Evolutionary conservation across 2,888 invertebrate genomes (phyloP), one percentile per base, ranked within the genome.

Genomic region (Melanostoma mellinum): DNA sequence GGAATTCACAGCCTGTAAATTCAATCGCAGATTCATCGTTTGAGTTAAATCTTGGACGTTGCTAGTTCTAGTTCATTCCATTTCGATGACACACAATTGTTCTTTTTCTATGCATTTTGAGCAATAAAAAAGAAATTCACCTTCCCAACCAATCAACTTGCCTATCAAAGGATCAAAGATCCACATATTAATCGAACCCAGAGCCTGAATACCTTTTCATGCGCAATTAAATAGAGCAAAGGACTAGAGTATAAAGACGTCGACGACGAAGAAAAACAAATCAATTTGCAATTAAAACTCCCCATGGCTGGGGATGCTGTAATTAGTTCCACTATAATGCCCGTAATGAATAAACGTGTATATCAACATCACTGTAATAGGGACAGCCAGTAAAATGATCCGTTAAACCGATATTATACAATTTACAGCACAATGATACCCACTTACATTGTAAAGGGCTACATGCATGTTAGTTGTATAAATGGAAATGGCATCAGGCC

Each of bases 371-470:
- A 53, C 4, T 67, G 46, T 38, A 69, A 55, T 44, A 36, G 60
- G 38, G 10, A 56, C 36, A 50, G 38, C 44, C 10, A 42, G 10
- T 69, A 44, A 80, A 75, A 65, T 82, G 69, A 65, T 79, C 84
- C 79, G 74, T 79, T 84, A 84, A 75, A 53, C 38, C n/a, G 60
- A 71, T 67, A 56, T 75, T 63, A 73, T 68, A 74, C 73, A 82
- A 77, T 69, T 74, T 67, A 48, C 65, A 42, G 44, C 42, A 63
- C 48, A 71, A 65, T 52, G 63, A 71, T 55, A 52, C 40, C 20
- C 32, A n/a, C 42, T 10, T 76, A 71, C 80, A 63, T 35, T 61
- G 68, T 50, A 42, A 79, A 33, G 40, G 50, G 63, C 38, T 46
- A 33, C 38, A 61, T 56, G 52, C 53, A 75, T 55, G 30, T 5